A percentile compares a stretch with the other conserved stretches of the same genome.
phyloP scores from a whole-genome alignment of 2,113 vertebrate species.

The Rattus norvegicus region GRCr8 NC_086028.1:88533501-88534000 shows the following conservation, averaged over 20 bases:
- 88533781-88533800: neutral
- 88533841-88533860: neutral
- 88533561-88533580: neutral
- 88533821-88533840: neutral
- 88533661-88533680: neutral
- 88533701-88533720: neutral
- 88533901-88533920: neutral
- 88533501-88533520: slow-evolving; percentile 98
- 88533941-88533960: neutral
- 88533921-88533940: neutral
- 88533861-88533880: neutral
- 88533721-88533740: neutral
- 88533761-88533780: neutral
- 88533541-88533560: neutral
- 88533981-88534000: neutral
- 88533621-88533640: neutral
- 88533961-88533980: neutral
- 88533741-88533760: neutral
- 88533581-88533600: neutral
- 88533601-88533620: neutral
- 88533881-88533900: neutral
- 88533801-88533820: neutral
- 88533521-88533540: slow-evolving; percentile 94
- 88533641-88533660: neutral
- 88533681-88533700: neutral